Evolutionary conservation across 1,140 invertebrate species (phyloP).

Genomic region (Achatina immaculata): DNA sequence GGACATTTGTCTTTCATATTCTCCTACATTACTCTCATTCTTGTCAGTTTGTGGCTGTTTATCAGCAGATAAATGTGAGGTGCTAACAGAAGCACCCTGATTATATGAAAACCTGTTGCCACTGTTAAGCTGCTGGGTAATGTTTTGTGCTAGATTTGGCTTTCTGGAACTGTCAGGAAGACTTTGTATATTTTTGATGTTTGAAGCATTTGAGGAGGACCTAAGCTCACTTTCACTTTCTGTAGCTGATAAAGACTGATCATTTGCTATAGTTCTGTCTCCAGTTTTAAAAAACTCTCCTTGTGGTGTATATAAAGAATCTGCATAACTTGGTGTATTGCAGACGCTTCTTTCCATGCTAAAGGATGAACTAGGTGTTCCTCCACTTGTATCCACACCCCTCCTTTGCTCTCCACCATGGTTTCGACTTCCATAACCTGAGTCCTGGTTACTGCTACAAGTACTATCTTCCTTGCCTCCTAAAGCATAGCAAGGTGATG

Average conservation of each 20-base stretch:
- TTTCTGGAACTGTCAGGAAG: background rate
- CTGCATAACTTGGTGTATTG: conserved; percentile 51
- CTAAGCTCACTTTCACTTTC: background rate
- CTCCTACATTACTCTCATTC: background rate
- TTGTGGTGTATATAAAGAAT: conserved; percentile 49
- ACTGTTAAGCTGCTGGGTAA: background rate
- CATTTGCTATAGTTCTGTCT: background rate
- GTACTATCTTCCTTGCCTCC: conserved; percentile 58
- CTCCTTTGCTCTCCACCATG: background rate
- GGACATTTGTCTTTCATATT: background rate
- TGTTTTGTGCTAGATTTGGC: background rate
- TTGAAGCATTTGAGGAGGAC: background rate
- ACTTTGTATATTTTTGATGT: background rate
- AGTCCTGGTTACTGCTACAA: conserved; percentile 67
- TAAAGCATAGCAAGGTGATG: conserved; percentile 10
- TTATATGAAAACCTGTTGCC: background rate
- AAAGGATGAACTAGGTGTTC: conserved; percentile 65
- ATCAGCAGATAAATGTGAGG: background rate
- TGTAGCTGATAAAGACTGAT: background rate
- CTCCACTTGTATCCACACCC: conserved; percentile 47
- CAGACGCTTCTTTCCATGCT: conserved; percentile 59
- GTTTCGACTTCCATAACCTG: conserved; percentile 62
- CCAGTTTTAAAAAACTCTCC: background rate
- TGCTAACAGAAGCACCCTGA: background rate
- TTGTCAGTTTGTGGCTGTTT: background rate